phyloP scores from a whole-genome alignment of 2,797 vertebrate genomes.

The Siniperca scherzeri region DNA sequence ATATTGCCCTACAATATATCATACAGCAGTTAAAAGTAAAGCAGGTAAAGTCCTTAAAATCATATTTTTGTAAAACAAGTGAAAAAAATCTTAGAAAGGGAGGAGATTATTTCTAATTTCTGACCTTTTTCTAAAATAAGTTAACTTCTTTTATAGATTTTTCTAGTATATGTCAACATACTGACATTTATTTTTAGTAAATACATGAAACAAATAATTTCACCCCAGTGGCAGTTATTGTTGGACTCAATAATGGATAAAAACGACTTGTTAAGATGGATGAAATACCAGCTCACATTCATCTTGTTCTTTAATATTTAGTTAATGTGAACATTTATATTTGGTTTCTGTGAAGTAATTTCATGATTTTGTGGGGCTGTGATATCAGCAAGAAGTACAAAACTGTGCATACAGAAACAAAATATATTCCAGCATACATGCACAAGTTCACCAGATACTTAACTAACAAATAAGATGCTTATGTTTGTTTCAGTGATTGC shows the following conservation, averaged over 20 bases:
- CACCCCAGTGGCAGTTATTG: background rate
- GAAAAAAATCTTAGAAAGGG: background rate
- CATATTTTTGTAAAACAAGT: background rate
- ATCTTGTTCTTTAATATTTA: background rate
- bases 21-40: background rate
- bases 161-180: background rate
- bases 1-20: background rate
- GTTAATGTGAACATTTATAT: background rate
- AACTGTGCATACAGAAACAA: background rate
- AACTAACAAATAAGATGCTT: background rate
- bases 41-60: background rate
- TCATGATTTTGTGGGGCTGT: background rate
- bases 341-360: background rate
- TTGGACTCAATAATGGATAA: background rate
- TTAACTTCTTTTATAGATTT: background rate
- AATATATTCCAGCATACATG: background rate
- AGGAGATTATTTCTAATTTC: background rate
- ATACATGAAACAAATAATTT: background rate
- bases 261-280: background rate
- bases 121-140: background rate
- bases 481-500: background rate
- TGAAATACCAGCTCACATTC: background rate
- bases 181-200: background rate
- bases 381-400: background rate
- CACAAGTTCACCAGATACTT: background rate